phyloP scores from a whole-genome alignment of 2,797 vertebrate species.

The Iguana delicatissima region DNA sequence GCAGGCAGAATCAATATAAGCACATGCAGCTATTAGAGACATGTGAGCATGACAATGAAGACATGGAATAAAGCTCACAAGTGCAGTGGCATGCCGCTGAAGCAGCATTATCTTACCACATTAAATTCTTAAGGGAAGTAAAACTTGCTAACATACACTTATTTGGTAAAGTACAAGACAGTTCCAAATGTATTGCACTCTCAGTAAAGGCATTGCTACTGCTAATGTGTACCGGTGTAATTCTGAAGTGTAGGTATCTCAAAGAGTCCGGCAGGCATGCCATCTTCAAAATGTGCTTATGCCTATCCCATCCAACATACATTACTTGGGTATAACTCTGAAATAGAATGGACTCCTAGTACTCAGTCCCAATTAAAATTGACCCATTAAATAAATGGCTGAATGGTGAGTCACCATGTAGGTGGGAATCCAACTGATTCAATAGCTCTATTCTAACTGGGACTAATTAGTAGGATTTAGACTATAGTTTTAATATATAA shows the following conservation, averaged over 20 bases:
- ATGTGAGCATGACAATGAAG: background rate
- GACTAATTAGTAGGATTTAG: no score
- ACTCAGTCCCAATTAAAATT: no score
- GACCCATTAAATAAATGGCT: no score
- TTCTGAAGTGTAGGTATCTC: background rate
- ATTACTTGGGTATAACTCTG: no score
- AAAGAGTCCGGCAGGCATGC: background rate
- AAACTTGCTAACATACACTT: background rate
- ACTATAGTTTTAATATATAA: background rate
- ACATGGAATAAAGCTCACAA: background rate
- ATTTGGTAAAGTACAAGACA: background rate
- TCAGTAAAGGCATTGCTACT: background rate
- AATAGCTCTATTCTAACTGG: no score
- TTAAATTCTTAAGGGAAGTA: background rate
- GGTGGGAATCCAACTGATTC: no score
- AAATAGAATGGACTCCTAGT: no score
- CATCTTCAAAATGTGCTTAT: no score
- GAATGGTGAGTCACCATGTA: no score
- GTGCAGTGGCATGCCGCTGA: background rate
- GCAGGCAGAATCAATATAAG: background rate
- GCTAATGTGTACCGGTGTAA: background rate
- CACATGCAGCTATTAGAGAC: background rate
- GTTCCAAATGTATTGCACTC: background rate
- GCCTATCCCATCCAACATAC: no score
- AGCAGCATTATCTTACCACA: background rate